Evolutionary conservation across 30 jellyfish, hydroid and myxozoan genomes (phyloP), one percentile per base, ranked within the genome.

Genomic region (Aurelia coerulea): DNA sequence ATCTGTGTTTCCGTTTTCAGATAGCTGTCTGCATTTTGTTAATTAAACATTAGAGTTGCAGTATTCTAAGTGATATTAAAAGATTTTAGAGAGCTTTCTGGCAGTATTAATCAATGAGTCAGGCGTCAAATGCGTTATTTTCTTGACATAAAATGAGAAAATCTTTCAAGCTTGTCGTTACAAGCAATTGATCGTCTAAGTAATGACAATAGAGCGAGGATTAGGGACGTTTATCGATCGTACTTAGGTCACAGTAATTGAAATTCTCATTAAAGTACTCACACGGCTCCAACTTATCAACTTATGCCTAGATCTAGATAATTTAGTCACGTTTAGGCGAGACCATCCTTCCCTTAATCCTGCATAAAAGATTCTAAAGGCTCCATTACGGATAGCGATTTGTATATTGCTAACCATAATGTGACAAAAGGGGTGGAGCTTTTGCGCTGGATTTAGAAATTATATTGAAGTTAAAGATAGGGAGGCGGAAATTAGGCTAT

Each of bases 351-450:
- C 72, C 62, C 80, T 5, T 79, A 79, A 79, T 79, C 80, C 81
- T 23, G 74, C 65, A 77, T 77, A 46, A 9, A 42, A 77, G 78
- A 77, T 77, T 77, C 87, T 77, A 46, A 23, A 34, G 89, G 78
- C 89, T 79, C 89, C 80, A 64, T 64, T 17, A 14, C 41, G 8
- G 71, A 65, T 32, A 49, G 19, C 11, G 65, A 68, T 65, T 64
- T 66, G 49, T 67, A 51, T 66, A 59, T 35, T 62, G 12, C 23
- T 64, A 62, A 79, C 67, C 78, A 18, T 79, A 49, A 66, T 51
- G 80, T 79, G 74, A 75, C 74, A 79, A 63, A 23, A 65, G 35
- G 60, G 89, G 89, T 60, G 89, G 89, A 67, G 89, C 80, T 79
- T 13, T 64, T 41, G 51, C 51, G 59, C 51, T 17, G 68, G 33